These are phyloP conservation scores for Orbicella faveolata DNA, from an alignment of 64 coral and sea anemone genomes.

Conservation along the genomic window DNA sequence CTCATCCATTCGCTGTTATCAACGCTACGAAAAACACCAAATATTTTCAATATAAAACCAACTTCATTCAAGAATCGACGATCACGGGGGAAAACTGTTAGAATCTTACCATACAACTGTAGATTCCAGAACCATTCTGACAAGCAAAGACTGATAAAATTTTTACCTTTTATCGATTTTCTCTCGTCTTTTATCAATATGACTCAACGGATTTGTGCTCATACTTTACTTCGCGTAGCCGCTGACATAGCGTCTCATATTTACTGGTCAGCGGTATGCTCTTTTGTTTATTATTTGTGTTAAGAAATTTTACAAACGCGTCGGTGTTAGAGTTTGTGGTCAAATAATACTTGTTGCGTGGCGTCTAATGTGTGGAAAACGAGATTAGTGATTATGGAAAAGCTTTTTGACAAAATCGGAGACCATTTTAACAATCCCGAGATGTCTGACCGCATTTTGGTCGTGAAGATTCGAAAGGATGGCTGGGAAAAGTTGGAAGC, in stretches of 20 bases:
- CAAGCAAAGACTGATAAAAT: neutral
- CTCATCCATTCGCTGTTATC: conserved; percentile 99
- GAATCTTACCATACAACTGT: conserved; percentile 92
- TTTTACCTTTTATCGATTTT: neutral
- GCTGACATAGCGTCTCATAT: neutral
- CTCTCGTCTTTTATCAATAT: neutral
- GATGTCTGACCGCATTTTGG: conserved; percentile 82
- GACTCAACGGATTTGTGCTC: conserved; percentile 52
- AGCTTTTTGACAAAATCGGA: conserved; percentile 76
- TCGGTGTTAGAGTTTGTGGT: neutral
- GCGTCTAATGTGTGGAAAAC: conserved; percentile 9
- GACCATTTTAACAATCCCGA: conserved; percentile 95
- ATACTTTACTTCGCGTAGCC: conserved; percentile 10
- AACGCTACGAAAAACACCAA: conserved; percentile 58
- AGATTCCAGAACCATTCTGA: conserved; percentile 95
- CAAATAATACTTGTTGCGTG: neutral
- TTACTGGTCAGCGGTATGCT: neutral
- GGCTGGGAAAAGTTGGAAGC: conserved; percentile 86
- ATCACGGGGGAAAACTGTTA: neutral
- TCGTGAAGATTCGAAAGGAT: conserved; percentile 76
- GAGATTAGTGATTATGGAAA: conserved; percentile 46
- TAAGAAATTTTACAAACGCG: neutral
- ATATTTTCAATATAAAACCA: neutral
- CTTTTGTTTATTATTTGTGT: conserved; percentile 22
- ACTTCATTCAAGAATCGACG: neutral